A percentile compares a stretch with the other conserved stretches of the same genome.
Evolutionary conservation across 2,797 vertebrate genomes (phyloP).

Genomic region (Poecilia wingei): DNA sequence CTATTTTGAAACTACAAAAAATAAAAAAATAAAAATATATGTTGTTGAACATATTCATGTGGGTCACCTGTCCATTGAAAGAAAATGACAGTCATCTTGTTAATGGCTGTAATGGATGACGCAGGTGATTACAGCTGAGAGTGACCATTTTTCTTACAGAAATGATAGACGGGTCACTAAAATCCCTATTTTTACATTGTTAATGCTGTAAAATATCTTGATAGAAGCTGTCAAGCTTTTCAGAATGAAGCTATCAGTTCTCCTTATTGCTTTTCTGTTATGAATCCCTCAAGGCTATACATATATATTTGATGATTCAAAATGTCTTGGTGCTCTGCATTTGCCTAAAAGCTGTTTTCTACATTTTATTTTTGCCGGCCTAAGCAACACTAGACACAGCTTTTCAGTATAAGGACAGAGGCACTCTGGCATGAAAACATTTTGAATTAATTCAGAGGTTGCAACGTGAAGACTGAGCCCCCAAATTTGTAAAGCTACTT

Average conservation of each 20-base stretch:
- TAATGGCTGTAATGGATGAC: conserved; percentile 50
- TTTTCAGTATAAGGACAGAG: conserved; percentile 52
- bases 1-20: conserved; percentile 13
- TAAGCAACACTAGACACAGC: conserved; percentile 33
- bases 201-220: conserved; percentile 49
- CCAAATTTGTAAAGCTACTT: conserved; percentile 17
- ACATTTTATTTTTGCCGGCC: conserved; percentile 4
- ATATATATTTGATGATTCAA: conserved; percentile 54
- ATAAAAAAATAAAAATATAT: not conserved
- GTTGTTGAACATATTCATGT: not conserved
- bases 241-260: conserved; percentile 49
- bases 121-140: conserved; percentile 41
- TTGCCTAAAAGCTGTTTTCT: conserved; percentile 41
- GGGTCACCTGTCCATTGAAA: conserved; percentile 64
- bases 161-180: conserved; percentile 47
- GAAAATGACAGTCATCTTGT: conserved; percentile 57
- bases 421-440: conserved; percentile 36
- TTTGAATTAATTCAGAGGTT: conserved; percentile 53
- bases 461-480: conserved; percentile 25
- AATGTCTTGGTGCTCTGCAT: conserved; percentile 45
- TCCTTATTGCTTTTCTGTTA: conserved; percentile 52
- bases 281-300: conserved; percentile 46
- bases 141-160: conserved; percentile 29
- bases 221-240: conserved; percentile 44
- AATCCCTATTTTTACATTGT: conserved; percentile 45